Evolutionary conservation across 2,797 vertebrate species (phyloP).

Genomic region (Helostoma temminkii): DNA sequence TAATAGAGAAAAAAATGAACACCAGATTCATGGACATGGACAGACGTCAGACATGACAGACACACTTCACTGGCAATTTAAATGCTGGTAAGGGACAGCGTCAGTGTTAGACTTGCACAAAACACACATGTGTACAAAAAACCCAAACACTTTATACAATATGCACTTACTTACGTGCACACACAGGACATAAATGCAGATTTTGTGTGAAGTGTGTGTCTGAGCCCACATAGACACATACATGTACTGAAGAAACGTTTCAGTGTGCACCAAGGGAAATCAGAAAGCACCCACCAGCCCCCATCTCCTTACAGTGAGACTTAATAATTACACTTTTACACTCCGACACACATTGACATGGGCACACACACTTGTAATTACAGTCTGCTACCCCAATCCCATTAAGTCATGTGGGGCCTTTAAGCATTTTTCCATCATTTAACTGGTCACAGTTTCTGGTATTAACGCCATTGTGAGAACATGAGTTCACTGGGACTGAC

Average conservation of each 20-base stretch:
- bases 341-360: conserved; percentile 44
- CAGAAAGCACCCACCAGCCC: conserved; percentile 71
- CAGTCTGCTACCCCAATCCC: conserved; percentile 72
- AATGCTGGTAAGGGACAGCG: conserved; percentile 19
- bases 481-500: conserved; percentile 61
- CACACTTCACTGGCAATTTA: conserved; percentile 2
- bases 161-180: background rate
- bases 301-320: conserved; percentile 69
- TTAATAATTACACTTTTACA: conserved; percentile 80
- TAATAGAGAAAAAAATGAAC: conserved; percentile 9
- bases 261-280: conserved; percentile 75
- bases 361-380: conserved; percentile 71
- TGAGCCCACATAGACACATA: background rate
- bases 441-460: conserved; percentile 69
- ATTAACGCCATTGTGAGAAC: conserved; percentile 65
- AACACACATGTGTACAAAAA: conserved; percentile 11
- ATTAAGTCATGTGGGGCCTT: conserved; percentile 76
- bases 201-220: conserved; percentile 20
- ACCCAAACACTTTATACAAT: conserved; percentile 6
- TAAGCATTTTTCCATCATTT: conserved; percentile 80
- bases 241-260: conserved; percentile 58
- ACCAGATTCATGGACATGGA: background rate
- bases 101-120: conserved; percentile 21
- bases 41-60: conserved; percentile 5
- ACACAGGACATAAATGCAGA: background rate